These are phyloP conservation scores for Chymomyza costata DNA, from an alignment of 1,140 invertebrate genomes.

Conservation along the genomic window DNA sequence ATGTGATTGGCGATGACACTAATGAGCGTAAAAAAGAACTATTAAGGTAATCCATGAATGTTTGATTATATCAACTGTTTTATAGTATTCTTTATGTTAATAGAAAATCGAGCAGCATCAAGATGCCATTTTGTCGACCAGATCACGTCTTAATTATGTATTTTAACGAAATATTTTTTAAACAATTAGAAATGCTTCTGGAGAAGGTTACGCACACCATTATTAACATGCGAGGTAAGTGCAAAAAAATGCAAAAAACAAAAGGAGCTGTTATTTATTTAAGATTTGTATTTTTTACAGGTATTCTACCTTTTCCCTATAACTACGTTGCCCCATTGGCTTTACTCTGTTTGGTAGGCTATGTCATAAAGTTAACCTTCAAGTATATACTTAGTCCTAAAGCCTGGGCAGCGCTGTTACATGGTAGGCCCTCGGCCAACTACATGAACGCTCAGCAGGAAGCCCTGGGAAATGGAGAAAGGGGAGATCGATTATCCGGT, in stretches of 20 bases:
- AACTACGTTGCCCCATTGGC: constrained; percentile 34
- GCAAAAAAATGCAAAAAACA: background rate
- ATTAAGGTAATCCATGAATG: too few relatives aligned
- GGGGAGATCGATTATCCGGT: constrained; percentile 49
- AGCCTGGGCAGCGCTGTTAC: constrained; percentile 38
- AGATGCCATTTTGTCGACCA: constrained; percentile 44
- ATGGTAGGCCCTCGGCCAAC: background rate
- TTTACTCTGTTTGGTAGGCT: constrained; percentile 41
- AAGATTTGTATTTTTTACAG: constrained; percentile 15
- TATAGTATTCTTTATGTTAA: constrained; percentile 3
- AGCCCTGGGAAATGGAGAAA: background rate
- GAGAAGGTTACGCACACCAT: constrained; percentile 41
- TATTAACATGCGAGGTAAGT: constrained; percentile 33
- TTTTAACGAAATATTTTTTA: constrained; percentile 49
- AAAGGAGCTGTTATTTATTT: too few relatives aligned
- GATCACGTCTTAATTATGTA: constrained; percentile 61
- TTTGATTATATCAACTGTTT: too few relatives aligned
- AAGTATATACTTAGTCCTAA: constrained; percentile 61
- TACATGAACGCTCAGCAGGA: background rate
- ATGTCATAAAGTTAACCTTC: constrained; percentile 52
- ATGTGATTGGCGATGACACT: constrained; percentile 5
- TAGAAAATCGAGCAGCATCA: constrained; percentile 51
- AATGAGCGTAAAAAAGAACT: constrained; percentile 22
- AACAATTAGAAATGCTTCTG: constrained; percentile 47
- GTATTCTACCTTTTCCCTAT: constrained; percentile 42